Base-by-base conservation (phyloP, 2,113 vertebrate species). In the Perca schrenkii region DNA sequence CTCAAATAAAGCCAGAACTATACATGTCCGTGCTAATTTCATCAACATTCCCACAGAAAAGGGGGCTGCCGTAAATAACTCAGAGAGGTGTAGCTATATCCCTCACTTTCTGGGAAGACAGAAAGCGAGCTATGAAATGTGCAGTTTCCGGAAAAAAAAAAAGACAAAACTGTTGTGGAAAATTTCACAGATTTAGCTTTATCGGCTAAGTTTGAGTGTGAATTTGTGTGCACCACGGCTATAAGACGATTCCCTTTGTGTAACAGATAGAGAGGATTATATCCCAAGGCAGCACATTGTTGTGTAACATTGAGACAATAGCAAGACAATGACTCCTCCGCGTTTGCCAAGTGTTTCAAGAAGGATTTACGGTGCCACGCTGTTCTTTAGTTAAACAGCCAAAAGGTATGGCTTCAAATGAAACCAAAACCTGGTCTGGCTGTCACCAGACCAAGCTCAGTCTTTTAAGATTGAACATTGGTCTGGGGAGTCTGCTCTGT, bases 231-330 rank as follows among this genome's bases (percentile, higher is more conserved):
- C 68, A 7, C 60, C 52, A 0, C 68, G 47, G 79, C 89, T 22
- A 56, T 56, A 53, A 80, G 63, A 75, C 13, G 65, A 80, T 52
- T 73, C 54, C 73, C 73, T 88, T 79, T 86, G 88, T 84, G 82
- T 77, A 65, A 77, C 58, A 69, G 86, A 78, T 56, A 83, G 74
- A 82, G 79, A 74, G 83, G 90, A 89, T 93, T 92, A 90, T 77
- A 74, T 86, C 88, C 88, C 82, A 19, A 80, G 85, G 89, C 88
- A 8, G 77, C 71, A 49, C 57, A 68, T 74, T 88, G 86, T 91
- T 90, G 89, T 88, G 91, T 88, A 90, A 93, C 82, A 72, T 87
- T 64, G 84, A 91, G 85, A 89, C 83, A 88, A 88, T 74, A 49
- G 11, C 83, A 80, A 74, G 85, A 90, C 40, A 91, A 87, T 65